A percentile compares a stretch with the other conserved stretches of the same genome.
phyloP scores from a whole-genome alignment of 2,888 invertebrate genomes.

The Cantharis flavilabris region DNA sequence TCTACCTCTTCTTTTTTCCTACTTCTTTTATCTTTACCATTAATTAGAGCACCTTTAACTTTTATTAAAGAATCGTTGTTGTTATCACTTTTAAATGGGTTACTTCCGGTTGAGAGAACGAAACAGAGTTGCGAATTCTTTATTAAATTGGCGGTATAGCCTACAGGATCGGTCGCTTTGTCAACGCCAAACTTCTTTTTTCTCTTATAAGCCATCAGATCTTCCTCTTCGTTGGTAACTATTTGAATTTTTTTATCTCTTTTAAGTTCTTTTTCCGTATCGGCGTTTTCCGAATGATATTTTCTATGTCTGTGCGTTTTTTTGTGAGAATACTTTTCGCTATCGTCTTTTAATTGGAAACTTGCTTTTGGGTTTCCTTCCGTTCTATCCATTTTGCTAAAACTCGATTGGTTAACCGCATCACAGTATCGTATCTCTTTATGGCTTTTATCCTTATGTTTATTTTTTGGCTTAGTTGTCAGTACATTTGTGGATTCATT shows the following conservation, averaged over 20 bases:
- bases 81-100: neutral
- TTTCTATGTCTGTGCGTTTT: neutral
- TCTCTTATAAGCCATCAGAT: neutral
- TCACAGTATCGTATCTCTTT: neutral
- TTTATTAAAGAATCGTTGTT: neutral
- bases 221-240: neutral
- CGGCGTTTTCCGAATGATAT: neutral
- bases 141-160: neutral
- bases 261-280: neutral
- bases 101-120: neutral
- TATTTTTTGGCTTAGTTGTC: neutral
- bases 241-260: neutral
- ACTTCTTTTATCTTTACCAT: neutral
- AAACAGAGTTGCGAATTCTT: slow-evolving; percentile 1
- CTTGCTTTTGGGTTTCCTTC: neutral
- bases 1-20: neutral
- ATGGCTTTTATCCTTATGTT: neutral
- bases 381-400: neutral
- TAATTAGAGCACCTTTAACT: neutral
- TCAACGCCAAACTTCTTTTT: neutral
- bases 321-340: neutral
- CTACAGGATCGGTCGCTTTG: neutral
- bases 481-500: neutral
- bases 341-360: neutral
- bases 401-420: neutral